Percentiles rank a stretch among this genome's conserved stretches.
Evolutionary conservation across 2,888 invertebrate species (phyloP).

Genomic region (Oxycera nigricornis): DNA sequence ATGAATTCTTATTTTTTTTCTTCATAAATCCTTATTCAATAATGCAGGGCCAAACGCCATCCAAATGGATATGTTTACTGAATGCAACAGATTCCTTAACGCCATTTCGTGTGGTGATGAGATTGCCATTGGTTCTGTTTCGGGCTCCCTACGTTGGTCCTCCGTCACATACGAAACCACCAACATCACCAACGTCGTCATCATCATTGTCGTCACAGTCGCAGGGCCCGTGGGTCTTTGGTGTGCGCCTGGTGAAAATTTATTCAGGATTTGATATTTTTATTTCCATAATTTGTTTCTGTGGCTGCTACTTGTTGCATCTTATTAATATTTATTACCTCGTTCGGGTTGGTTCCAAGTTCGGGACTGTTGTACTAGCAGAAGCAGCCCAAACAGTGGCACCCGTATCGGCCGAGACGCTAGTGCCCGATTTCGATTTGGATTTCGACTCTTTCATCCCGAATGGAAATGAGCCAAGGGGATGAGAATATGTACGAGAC

Average conservation of each 20-base stretch:
- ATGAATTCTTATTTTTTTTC: too few species aligned
- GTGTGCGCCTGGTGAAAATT: constrained; percentile 42
- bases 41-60: neutral
- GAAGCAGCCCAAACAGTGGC: neutral
- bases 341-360: constrained; percentile 30
- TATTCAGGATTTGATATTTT: constrained; percentile 49
- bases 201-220: neutral
- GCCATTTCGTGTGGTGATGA: constrained; percentile 24
- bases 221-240: constrained; percentile 13
- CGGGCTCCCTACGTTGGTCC: neutral
- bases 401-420: neutral
- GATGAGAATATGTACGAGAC: neutral
- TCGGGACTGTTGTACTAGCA: neutral
- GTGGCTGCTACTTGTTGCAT: constrained; percentile 49
- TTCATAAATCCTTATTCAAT: too few species aligned
- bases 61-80: neutral
- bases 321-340: constrained; percentile 49
- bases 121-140: constrained; percentile 6
- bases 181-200: neutral
- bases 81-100: constrained; percentile 29
- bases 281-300: constrained; percentile 49
- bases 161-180: neutral
- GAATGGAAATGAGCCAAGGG: constrained; percentile 25
- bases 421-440: constrained; percentile 22
- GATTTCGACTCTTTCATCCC: constrained; percentile 22